Base-by-base conservation (phyloP, 2,113 vertebrate species). In the Myxocyprinus asiaticus region DNA sequence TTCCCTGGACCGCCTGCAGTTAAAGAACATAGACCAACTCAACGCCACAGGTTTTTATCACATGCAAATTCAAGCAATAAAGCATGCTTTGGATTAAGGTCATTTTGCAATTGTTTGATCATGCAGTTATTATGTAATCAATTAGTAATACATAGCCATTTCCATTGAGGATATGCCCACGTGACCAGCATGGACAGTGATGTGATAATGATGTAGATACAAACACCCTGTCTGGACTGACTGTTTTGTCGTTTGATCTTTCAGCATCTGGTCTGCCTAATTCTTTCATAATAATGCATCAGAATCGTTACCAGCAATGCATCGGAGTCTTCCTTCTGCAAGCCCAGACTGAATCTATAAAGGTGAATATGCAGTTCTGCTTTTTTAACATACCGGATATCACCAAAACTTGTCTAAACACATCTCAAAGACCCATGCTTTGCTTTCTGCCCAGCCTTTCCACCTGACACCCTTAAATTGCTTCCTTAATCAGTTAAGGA, bases 221-320 rank as follows among this genome's bases (percentile, higher is more conserved):
- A 59, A 45, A 11, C 12, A 53, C 9, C 12, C 10, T 56, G 0
- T 56, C 12, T 56, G 5, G 12, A 10, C 17, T 68, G 17, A 47
- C 78, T 3, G 3, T 4, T 33, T 59, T 55, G 56, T 42, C 6
- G 53, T 14, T 51, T 6, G 69, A 33, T 17, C 74, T 82, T 79
- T 48, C 86, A 98, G 96, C 91, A 3, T 94, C 93, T n/a, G 94
- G 94, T 4, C 85, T 95, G 64, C 91, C 82, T 86, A 93, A 96
- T 76, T 91, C 95, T 73, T 98, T 98, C 86, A 90, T 98, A 78
- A 84, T 96, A 85, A 96, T 95, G 90, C 95, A 96, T 80, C 93
- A 95, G 91, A 97, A 96, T 86, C 93, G 95, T 10, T 97, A 96
- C 74, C 91, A 76, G 79, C 96, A 97, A 81, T 95, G 94, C 80